Evolutionary conservation across 2,113 vertebrate species (phyloP), one percentile per base, ranked within the genome.

Genomic region (Clupea harengus): DNA sequence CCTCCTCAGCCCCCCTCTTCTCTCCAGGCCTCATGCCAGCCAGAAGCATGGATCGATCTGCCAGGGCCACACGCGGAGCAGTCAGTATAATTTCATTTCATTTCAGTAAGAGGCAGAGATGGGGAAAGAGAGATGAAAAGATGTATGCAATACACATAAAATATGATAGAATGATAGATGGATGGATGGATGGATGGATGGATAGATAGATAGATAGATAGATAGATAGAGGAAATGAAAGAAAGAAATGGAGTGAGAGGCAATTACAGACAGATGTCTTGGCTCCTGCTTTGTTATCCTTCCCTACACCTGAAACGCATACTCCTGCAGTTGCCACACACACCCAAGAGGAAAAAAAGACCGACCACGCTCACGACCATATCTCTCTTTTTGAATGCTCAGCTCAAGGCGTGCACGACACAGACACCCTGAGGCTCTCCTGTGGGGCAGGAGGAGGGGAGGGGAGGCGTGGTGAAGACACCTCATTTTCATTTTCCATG

Each of bases 11-110:
- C 84, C 67, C 85, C 88, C 84, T 92, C 84, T 88, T 90, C 87
- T 96, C 89, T 18, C 91, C 92, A 0, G 93, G 91, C 84, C 90
- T 90, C 89, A 93, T 93, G 81, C 93, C 88, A 84, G 89, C 94
- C 82, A 88, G 83, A 90, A 18, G 83, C 93, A 86, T 95, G 87
- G 89, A 92, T 67, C n/a, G 92, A 88, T 95, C 97, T 97, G 91
- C 75, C 83, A 85, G 87, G 82, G 54, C 47, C 17, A 80, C 87
- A 75, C 88, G 90, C 57, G 32, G 25, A 32, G 78, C 2, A 57
- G 22, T 9, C 52, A 54, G 1, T 39, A 52, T 11, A 52, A 32
- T 50, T 57, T 85, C 25, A 72, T 8, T 17, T 17, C 0, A 25
- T 83, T 72, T 18, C 45, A 7, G 32, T 44, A 2, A 5, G 22